Percentiles rank a stretch among this genome's conserved stretches.
phyloP scores from a whole-genome alignment of 2,113 vertebrate genomes.

The Prionailurus viverrinus region DNA sequence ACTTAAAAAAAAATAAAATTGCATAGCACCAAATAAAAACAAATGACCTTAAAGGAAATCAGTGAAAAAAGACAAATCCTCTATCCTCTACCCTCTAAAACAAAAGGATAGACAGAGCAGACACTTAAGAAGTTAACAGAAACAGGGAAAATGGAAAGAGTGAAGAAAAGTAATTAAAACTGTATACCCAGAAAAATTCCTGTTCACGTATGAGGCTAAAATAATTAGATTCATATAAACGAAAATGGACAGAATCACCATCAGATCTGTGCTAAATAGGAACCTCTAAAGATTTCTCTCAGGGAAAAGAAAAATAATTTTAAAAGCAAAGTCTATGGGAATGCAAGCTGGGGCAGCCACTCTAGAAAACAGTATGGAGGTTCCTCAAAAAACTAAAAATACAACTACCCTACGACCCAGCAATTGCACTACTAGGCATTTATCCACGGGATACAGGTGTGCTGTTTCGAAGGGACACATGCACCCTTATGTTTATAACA shows the following conservation, averaged over 20 bases:
- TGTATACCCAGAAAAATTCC: slow-evolving; percentile 12
- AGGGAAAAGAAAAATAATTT: slow-evolving; percentile 35
- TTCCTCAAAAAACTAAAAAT: too few species aligned
- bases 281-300: slow-evolving; percentile 2
- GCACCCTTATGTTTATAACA: too few species aligned
- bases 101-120: neutral
- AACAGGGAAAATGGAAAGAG: neutral
- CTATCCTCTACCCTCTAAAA: neutral
- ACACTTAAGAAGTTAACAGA: neutral
- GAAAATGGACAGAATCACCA: neutral
- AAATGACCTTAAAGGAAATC: slow-evolving; percentile 26
- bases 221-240: neutral
- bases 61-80: neutral
- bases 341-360: too few species aligned
- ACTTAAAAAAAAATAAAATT: slow-evolving; percentile 15
- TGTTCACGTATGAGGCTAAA: neutral
- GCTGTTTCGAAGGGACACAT: too few species aligned
- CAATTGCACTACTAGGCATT: too few species aligned
- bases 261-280: neutral
- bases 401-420: too few species aligned
- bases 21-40: neutral
- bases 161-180: slow-evolving; percentile 27
- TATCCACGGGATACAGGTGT: too few species aligned
- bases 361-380: too few species aligned
- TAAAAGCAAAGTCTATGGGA: neutral